Base-by-base conservation (phyloP, 1,140 invertebrate genomes). In the Drosophila navojoa region DNA sequence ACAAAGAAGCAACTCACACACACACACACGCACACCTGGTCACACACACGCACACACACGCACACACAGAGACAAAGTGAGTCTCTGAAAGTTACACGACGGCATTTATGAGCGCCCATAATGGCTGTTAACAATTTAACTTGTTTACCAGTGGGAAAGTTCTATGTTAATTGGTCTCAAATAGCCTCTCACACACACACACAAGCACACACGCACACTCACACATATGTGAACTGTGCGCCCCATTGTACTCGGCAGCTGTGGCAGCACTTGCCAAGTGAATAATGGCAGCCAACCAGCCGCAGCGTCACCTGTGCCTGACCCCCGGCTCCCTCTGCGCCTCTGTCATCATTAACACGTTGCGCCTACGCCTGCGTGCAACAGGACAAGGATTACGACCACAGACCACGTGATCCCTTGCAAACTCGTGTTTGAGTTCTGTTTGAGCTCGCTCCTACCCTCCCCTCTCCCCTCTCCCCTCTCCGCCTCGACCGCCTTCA, bases 91-190 rank as follows among this genome's bases (percentile, higher is more conserved):
- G 84, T 87, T 87, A 42, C 68, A 79, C 82, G 82, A 64, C 85
- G 76, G 79, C 84, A 84, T 90, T 90, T 89, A 89, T 89, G 84
- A 89, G 85, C 84, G 73, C 74, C 80, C 84, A 77, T 89, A 80
- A 89, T 84, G 85, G 84, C 71, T 90, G 85, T 89, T 89, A 89
- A 89, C 84, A 90, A 89, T 89, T 89, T 89, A 89, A 89, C 85
- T 90, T 89, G 84, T 89, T 89, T 89, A 84, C 84, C 85, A 82
- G 85, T 84, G 84, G 84, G 84, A 90, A 89, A 89, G 84, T 89
- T 89, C 81, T 89, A 89, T 89, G 84, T 89, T 89, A 89, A 89
- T 89, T 89, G 84, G 84, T 89, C 84, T 89, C 84, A 73, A 66
- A 89, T 79, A 87, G 84, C 79, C 76, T 38, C 53, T 32, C 59